phyloP scores from a whole-genome alignment of 2,797 vertebrate genomes.

The Arnoldichthys spilopterus region DNA sequence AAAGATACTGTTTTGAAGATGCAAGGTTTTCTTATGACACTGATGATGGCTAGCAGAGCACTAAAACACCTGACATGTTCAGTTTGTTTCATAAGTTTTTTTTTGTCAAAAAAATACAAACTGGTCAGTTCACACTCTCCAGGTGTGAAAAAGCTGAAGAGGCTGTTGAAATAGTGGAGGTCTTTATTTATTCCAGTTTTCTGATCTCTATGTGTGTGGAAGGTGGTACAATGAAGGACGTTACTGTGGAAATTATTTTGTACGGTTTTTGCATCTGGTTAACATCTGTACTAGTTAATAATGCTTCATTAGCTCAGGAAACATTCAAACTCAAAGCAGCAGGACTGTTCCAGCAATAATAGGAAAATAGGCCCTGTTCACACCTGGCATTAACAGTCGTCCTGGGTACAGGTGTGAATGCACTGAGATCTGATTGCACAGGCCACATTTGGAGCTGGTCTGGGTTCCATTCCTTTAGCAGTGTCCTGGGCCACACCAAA shows the following conservation, averaged over 20 bases:
- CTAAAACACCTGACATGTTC: not conserved
- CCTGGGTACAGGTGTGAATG: too few relatives aligned
- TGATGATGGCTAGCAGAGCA: not conserved
- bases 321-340: not conserved
- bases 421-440: too few relatives aligned
- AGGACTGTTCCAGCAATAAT: slow-evolving; percentile 1
- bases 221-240: not conserved
- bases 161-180: not conserved
- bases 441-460: too few relatives aligned
- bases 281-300: not conserved
- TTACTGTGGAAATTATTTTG: not conserved
- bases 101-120: too few relatives aligned
- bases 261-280: not conserved
- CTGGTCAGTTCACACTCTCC: not conserved
- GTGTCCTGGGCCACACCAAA: too few relatives aligned
- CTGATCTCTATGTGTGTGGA: not conserved
- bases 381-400: too few relatives aligned
- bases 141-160: too few relatives aligned
- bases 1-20: not conserved
- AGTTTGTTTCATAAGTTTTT: too few relatives aligned
- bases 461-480: too few relatives aligned
- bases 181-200: not conserved
- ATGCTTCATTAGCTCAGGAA: not conserved
- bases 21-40: not conserved
- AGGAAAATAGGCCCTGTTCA: too few relatives aligned